Percentiles rank a stretch among this genome's conserved stretches.
phyloP scores from a whole-genome alignment of 2,797 vertebrate genomes.

The Gadopsis marmoratus region DNA sequence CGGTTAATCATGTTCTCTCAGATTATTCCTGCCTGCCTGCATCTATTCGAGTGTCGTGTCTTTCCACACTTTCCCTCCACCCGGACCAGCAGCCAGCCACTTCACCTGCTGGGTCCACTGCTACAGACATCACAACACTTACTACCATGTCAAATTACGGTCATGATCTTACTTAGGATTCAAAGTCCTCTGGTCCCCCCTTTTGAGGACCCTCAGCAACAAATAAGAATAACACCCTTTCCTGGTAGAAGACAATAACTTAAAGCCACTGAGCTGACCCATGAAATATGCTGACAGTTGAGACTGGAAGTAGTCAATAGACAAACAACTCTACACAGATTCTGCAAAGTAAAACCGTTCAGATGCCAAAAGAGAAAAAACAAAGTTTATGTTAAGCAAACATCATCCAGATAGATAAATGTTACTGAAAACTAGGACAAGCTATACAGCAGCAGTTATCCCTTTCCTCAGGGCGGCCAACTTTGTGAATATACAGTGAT shows the following conservation, averaged over 20 bases:
- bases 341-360: slow-evolving; percentile 4
- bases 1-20: too few species aligned
- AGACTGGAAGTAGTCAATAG: slow-evolving; percentile 12
- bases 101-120: too few species aligned
- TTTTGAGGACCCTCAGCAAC: neutral
- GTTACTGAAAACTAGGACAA: neutral
- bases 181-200: neutral
- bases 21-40: too few species aligned
- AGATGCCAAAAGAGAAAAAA: neutral
- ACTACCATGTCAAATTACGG: neutral
- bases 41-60: too few species aligned
- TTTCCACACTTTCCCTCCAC: too few species aligned
- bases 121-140: neutral
- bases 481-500: neutral
- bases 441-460: neutral
- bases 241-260: slow-evolving; percentile 52
- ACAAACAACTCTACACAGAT: slow-evolving; percentile 1
- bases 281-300: slow-evolving; percentile 31
- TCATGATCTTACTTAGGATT: slow-evolving; percentile 12
- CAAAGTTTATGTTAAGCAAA: slow-evolving; percentile 3
- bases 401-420: neutral
- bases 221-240: slow-evolving; percentile 31
- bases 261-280: slow-evolving; percentile 22
- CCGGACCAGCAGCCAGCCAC: too few species aligned
- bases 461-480: neutral